These are phyloP conservation scores for Congeria kusceri DNA, from an alignment of 2,888 invertebrate genomes.

Conservation along the genomic window DNA sequence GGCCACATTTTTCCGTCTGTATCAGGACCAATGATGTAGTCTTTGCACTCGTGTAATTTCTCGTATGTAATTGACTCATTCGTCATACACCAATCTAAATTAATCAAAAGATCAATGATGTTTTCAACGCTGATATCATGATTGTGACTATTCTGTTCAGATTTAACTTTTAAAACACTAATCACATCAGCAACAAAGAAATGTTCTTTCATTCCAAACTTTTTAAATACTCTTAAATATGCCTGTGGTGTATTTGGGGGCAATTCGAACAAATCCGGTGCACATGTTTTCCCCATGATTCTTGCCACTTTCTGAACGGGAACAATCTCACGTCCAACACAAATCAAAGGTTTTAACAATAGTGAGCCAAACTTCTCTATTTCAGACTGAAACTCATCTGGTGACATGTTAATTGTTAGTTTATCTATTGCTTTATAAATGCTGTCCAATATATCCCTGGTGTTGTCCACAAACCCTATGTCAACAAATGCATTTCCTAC, in stretches of 20 bases:
- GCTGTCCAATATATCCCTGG: background rate
- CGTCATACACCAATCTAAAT: constrained; percentile 23
- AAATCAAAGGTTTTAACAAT: constrained; percentile 16
- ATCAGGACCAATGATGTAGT: constrained; percentile 68
- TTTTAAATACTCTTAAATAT: constrained; percentile 13
- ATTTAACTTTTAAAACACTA: constrained; percentile 18
- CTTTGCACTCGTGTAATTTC: constrained; percentile 31
- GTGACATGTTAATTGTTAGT: background rate
- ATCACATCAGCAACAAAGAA: constrained; percentile 32
- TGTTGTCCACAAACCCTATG: background rate
- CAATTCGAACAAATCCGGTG: constrained; percentile 38
- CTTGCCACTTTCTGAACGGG: constrained; percentile 31
- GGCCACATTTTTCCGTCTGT: constrained; percentile 60
- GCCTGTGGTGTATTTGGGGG: constrained; percentile 10
- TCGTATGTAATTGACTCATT: background rate
- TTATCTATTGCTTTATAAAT: background rate
- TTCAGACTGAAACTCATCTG: no score
- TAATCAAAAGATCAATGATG: constrained; percentile 38
- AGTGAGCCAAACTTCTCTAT: no score
- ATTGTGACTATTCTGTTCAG: background rate
- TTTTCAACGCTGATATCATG: constrained; percentile 15
- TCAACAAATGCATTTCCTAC: background rate
- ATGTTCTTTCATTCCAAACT: constrained; percentile 41
- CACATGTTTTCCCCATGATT: constrained; percentile 21
- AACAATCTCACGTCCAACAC: constrained; percentile 30